Conservation (phyloP, 2,797 vertebrate species). For the Vireo griseus region DNA sequence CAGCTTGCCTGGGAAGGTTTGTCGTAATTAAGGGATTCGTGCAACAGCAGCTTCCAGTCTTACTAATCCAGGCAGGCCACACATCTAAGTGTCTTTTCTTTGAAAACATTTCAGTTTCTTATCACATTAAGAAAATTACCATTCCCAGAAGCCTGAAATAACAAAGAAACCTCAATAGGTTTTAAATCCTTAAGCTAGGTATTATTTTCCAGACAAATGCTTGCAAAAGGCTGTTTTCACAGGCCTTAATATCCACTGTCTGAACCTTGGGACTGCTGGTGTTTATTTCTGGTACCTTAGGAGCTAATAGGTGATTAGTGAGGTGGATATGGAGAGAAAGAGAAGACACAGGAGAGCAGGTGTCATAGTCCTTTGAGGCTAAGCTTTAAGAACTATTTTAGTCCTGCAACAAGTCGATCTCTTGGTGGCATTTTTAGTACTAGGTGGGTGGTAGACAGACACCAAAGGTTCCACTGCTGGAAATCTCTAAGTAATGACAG, state of each 20-base stretch:
- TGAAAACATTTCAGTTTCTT: conserved; percentile 62
- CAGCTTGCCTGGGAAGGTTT: neutral
- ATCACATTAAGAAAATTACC: conserved; percentile 48
- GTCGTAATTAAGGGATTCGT: neutral
- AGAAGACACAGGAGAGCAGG: conserved; percentile 36
- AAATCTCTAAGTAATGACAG: conserved; percentile 50
- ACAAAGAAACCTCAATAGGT: conserved; percentile 44
- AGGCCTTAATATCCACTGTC: neutral
- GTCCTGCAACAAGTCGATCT: neutral
- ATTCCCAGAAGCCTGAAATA: conserved; percentile 58
- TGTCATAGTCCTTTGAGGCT: conserved; percentile 1
- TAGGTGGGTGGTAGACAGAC: conserved; percentile 64
- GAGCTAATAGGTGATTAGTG: conserved; percentile 64
- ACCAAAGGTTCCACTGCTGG: conserved; percentile 53
- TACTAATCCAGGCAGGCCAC: neutral
- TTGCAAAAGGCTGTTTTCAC: conserved; percentile 31
- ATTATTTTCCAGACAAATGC: conserved; percentile 59
- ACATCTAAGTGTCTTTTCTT: conserved; percentile 33
- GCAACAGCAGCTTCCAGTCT: neutral
- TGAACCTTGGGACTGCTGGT: conserved; percentile 15
- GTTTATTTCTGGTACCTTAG: conserved; percentile 66
- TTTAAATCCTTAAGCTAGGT: conserved; percentile 59
- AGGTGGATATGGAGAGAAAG: conserved; percentile 27
- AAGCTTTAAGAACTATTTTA: neutral
- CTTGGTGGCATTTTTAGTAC: conserved; percentile 44